Conservation (phyloP, 2,888 invertebrate species). For the Isotomurus palustris region DNA sequence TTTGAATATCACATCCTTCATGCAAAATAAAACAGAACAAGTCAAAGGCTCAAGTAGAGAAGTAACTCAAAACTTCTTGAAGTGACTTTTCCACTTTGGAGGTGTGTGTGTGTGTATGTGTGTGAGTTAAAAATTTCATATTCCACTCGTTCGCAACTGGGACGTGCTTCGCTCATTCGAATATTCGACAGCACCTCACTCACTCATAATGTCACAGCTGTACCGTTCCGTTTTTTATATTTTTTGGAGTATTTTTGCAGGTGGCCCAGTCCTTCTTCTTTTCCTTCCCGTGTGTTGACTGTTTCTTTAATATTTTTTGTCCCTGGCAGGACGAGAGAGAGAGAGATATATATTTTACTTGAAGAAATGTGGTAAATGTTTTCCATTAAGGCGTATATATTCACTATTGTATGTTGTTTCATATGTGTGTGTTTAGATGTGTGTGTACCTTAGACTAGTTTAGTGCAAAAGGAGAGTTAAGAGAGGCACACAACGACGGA, state of each 20-base stretch:
- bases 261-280: conserved; percentile 11
- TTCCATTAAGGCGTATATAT: no score
- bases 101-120: conserved; percentile 3
- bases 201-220: conserved; percentile 15
- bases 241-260: conserved; percentile 9
- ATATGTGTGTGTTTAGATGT: no score
- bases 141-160: not conserved
- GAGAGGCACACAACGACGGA: no score
- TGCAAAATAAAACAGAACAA: no score
- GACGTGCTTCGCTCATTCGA: conserved; percentile 8
- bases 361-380: no score
- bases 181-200: conserved; percentile 7
- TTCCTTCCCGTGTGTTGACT: no score
- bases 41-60: no score
- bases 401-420: no score
- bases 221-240: conserved; percentile 1
- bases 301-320: conserved; percentile 2
- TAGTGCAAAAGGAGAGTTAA: no score
- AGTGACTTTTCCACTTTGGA: conserved; percentile 11
- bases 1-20: not conserved
- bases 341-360: not conserved
- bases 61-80: not conserved
- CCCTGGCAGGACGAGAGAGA: not conserved
- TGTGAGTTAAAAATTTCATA: conserved; percentile 14
- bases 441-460: no score